phyloP scores from a whole-genome alignment of 2,797 vertebrate genomes.

The Enteromius trimaculatus region DNA sequence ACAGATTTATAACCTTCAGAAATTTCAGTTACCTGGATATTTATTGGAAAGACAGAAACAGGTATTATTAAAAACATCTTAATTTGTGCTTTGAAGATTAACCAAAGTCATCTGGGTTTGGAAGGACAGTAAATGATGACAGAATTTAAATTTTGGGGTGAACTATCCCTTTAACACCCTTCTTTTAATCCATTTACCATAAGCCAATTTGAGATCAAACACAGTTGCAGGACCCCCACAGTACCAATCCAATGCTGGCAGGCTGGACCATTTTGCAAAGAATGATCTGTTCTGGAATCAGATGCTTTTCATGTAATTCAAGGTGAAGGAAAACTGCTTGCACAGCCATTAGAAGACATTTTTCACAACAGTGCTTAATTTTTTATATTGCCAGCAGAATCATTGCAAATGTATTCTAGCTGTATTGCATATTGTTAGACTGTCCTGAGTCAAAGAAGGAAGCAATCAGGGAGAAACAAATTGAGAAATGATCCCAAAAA shows the following conservation, averaged over 20 bases:
- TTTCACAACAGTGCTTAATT: background rate
- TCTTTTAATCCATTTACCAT: background rate
- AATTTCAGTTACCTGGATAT: background rate
- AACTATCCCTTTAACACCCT: background rate
- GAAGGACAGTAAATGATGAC: background rate
- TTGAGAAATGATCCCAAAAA: conserved; percentile 28
- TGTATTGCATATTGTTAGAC: background rate
- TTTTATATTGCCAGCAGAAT: background rate
- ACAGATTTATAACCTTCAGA: background rate
- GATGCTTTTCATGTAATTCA: background rate
- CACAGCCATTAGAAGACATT: background rate
- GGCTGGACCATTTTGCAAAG: background rate
- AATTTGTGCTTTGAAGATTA: conserved; percentile 4
- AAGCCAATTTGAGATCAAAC: conserved; percentile 10
- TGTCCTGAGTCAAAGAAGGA: background rate
- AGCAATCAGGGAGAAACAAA: conserved; percentile 13
- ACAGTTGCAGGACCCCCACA: background rate
- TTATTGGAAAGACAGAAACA: background rate
- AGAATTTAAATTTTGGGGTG: background rate
- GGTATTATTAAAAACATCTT: background rate
- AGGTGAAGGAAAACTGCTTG: background rate
- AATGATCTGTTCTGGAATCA: background rate
- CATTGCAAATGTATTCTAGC: background rate
- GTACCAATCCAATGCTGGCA: background rate
- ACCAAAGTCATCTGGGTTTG: background rate